Conservation (phyloP, 2,113 vertebrate species). For the Channa maculata region DNA sequence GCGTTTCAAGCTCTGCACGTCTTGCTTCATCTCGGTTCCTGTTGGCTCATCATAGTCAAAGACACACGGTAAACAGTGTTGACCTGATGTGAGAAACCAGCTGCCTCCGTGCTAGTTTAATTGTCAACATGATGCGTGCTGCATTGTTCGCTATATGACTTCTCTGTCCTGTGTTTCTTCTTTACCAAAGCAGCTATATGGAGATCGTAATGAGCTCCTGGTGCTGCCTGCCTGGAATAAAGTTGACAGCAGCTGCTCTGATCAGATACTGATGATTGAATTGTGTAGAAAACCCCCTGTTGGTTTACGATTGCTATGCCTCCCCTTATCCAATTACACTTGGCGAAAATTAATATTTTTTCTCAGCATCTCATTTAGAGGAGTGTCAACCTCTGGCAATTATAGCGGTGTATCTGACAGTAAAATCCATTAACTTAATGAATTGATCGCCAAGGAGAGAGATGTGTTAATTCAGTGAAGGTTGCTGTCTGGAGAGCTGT, state of each 20-base stretch:
- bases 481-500: slow-evolving; percentile 29
- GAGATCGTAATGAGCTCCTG: slow-evolving; percentile 27
- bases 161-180: slow-evolving; percentile 6
- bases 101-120: slow-evolving; percentile 47
- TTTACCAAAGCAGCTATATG: slow-evolving; percentile 14
- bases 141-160: slow-evolving; percentile 14
- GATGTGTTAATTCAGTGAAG: slow-evolving; percentile 42
- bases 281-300: slow-evolving; percentile 23
- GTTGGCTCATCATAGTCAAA: slow-evolving; percentile 17
- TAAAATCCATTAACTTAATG: slow-evolving; percentile 65
- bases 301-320: slow-evolving; percentile 26
- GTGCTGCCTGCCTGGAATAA: slow-evolving; percentile 4
- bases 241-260: slow-evolving; percentile 48
- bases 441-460: slow-evolving; percentile 51
- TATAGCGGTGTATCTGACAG: slow-evolving; percentile 43
- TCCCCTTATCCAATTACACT: slow-evolving; percentile 45
- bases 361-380: slow-evolving; percentile 47
- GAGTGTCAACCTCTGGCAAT: slow-evolving; percentile 50
- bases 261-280: slow-evolving; percentile 58
- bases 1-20: not conserved
- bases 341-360: slow-evolving; percentile 49
- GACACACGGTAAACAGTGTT: slow-evolving; percentile 12
- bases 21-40: slow-evolving; percentile 31
- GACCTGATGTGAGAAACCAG: slow-evolving; percentile 41
- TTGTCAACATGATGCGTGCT: not conserved